phyloP scores from a whole-genome alignment of 92 coral and sea anemone genomes.

The Pocillopora grandis region DNA sequence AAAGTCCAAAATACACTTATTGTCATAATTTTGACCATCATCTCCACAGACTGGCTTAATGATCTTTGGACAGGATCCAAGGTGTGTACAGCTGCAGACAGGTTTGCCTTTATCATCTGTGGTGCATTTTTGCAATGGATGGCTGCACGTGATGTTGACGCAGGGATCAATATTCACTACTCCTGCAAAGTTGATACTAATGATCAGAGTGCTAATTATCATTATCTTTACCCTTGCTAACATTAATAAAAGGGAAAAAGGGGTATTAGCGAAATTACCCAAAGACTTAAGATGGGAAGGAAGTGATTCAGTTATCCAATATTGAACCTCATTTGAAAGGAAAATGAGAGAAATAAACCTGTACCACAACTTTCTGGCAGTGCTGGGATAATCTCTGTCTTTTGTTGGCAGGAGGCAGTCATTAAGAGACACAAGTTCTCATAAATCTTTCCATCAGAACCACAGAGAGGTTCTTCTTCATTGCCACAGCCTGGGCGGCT shows the following conservation, averaged over 20 bases:
- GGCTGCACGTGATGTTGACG: conserved; percentile 39
- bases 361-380: conserved; percentile 35
- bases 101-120: conserved; percentile 29
- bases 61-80: neutral
- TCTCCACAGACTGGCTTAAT: conserved; percentile 51
- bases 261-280: neutral
- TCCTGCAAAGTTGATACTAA: neutral
- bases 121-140: conserved; percentile 52
- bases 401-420: conserved; percentile 58
- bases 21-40: conserved; percentile 57
- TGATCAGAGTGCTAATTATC: too few relatives aligned
- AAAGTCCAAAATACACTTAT: conserved; percentile 29
- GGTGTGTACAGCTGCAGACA: conserved; percentile 49
- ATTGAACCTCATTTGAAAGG: neutral
- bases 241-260: too few relatives aligned
- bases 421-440: conserved; percentile 53
- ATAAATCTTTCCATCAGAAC: conserved; percentile 65
- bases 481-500: conserved; percentile 25
- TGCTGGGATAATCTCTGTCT: conserved; percentile 34
- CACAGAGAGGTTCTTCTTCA: conserved; percentile 63
- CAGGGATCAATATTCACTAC: conserved; percentile 1
- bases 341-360: neutral
- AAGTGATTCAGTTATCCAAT: neutral
- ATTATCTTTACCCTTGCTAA: too few relatives aligned
- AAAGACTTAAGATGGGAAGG: conserved; percentile 37